Base-by-base conservation (phyloP, 1,140 invertebrate genomes). In the Drepana arcuata region DNA sequence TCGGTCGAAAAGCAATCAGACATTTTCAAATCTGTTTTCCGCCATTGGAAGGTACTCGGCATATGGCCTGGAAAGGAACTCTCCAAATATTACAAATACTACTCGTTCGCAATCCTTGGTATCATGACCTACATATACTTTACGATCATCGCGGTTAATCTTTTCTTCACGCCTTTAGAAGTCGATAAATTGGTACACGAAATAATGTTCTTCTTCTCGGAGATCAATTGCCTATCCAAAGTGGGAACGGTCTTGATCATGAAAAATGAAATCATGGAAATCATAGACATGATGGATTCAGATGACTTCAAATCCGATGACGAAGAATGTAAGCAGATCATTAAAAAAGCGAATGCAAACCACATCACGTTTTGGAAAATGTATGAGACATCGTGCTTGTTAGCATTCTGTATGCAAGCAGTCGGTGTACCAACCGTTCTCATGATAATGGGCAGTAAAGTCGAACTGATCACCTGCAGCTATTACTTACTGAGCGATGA, bases 31-130 rank as follows among this genome's bases (percentile, higher is more conserved):
- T 37, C 18, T 12, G 46, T 49, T 25, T 43, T 43, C 12, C 14
- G 34, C 7, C 46, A 38, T 24, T 53, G 53, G 53, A 54, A 41
- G 42, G 25, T 48, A 13, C 48, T 57, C 11, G 58, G 50, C 2
- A 38, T 54, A 13, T 58, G 54, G 58, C 41, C 41, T 6, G 40
- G 35, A 7, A 25, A 31, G 11, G 34, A 13, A 18, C 10, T 27
- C 6, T 36, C 34, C 13, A 43, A 38, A 31, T 39, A 30, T 25
- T 62, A 52, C 15, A 44, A 46, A 15, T 33, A 12, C 1, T 51
- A 27, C 36, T 39, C 25, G 4, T 39, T 31, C 18, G 2, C 33
- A 15, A 42, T 27, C 35, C n/a, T 42, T 7, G 26, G 35, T 16
- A 16, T 34, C 12, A 9, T 45, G n/a, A n/a, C n/a, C n/a, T n/a